phyloP scores from a whole-genome alignment of 2,797 vertebrate species.

The Anabas testudineus region DNA sequence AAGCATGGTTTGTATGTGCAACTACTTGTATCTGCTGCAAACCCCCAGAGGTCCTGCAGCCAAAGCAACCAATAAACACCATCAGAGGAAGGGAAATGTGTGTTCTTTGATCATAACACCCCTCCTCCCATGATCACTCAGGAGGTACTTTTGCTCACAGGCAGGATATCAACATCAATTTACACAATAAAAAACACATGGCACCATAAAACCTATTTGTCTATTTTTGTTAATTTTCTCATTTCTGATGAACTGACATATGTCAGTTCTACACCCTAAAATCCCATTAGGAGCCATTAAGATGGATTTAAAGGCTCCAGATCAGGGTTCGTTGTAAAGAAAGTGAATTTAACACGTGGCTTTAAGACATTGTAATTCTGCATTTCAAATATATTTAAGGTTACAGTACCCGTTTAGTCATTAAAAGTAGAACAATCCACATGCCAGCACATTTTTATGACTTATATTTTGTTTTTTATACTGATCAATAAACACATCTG shows the following conservation, averaged over 20 bases:
- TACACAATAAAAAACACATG: not conserved
- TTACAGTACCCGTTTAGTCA: not conserved
- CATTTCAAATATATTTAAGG: not conserved
- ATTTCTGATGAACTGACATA: conserved; percentile 11
- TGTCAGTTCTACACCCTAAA: conserved; percentile 20
- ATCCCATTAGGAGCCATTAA: conserved; percentile 53
- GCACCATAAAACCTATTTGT: not conserved
- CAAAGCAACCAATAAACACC: conserved; percentile 46
- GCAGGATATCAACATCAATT: conserved; percentile 23
- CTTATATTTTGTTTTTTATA: no score
- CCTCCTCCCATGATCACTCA: conserved; percentile 23
- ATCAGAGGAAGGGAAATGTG: conserved; percentile 14
- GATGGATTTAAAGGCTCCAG: conserved; percentile 15
- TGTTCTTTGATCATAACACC: conserved; percentile 51
- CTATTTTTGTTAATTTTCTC: not conserved
- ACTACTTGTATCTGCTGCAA: conserved; percentile 40
- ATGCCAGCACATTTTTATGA: no score
- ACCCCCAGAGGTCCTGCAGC: conserved; percentile 46
- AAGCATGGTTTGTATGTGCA: conserved; percentile 33
- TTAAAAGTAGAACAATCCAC: not conserved
- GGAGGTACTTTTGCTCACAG: conserved; percentile 32
- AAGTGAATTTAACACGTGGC: not conserved
- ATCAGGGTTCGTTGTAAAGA: conserved; percentile 13
- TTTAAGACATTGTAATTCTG: not conserved
- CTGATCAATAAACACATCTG: no score